Conservation (phyloP, 2,113 vertebrate species). For the Pollimyrus isidori region DNA sequence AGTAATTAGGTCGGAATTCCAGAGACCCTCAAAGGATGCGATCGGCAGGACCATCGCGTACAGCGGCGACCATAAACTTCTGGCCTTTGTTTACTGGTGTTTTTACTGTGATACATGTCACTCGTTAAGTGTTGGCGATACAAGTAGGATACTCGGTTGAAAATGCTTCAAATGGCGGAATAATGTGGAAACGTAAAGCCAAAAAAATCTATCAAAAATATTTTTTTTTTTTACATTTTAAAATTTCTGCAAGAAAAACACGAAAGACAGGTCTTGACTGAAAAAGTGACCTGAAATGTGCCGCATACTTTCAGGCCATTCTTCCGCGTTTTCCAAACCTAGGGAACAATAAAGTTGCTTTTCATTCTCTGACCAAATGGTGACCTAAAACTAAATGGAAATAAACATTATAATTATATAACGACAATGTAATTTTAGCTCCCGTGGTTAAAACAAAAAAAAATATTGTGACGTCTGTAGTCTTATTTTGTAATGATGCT, state of each 20-base stretch:
- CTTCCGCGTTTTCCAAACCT: neutral
- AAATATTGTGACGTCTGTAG: neutral
- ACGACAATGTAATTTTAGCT: neutral
- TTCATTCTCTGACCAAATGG: neutral
- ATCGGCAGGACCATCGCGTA: conserved; percentile 62
- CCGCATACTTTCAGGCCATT: neutral
- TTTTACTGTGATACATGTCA: conserved; percentile 38
- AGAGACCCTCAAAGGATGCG: conserved; percentile 72
- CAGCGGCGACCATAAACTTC: conserved; percentile 28
- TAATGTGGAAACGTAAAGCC: neutral
- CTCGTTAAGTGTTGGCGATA: neutral
- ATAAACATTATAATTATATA: neutral
- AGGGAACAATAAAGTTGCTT: neutral
- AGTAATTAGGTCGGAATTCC: conserved; percentile 89
- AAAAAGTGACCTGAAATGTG: neutral
- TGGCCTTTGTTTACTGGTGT: conserved; percentile 47
- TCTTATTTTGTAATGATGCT: neutral
- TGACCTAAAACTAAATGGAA: neutral
- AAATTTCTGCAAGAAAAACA: neutral
- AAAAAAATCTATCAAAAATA: neutral
- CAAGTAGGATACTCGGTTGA: neutral
- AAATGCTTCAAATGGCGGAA: neutral
- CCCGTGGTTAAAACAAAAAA: neutral
- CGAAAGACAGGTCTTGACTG: neutral
- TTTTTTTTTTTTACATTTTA: too few species aligned